Base-by-base conservation (phyloP, 2,113 vertebrate genomes). In the Elaphurus davidianus region DNA sequence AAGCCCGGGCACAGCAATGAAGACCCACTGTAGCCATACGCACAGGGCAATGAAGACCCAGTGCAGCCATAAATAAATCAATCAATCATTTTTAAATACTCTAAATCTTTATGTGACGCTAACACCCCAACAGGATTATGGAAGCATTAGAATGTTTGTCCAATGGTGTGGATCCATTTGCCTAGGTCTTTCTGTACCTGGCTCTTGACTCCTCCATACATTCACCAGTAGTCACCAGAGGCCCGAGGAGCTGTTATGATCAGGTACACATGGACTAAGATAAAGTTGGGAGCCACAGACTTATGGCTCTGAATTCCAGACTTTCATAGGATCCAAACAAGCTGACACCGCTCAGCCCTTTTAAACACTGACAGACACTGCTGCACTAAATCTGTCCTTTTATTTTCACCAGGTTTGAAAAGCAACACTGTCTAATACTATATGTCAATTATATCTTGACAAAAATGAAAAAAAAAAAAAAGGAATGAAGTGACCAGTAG, bases 201-300 rank as follows among this genome's bases (percentile, higher is more conserved):
- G 11, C 43, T n/a, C 13, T 55, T 25, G 10, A 30, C 3, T 54
- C 94, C 23, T 13, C 11, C 52, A 78, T 62, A 47, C 4, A 19
- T 15, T 92, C 76, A 60, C 10, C 36, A 67, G 5, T 10, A 52
- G 28, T 43, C 43, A 60, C 43, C 6, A 36, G 12, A 19, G 15
- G 0, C 11, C 14, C 43, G 3, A 60, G n/a, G 2, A 47, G 2
- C 5, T 0, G 17, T 81, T 33, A 7, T 36, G 36, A 62, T 3
- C 14, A 54, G 54, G n/a, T 33, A 9, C 2, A 30, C 0, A 0
- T 45, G 25, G 23, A 17, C 27, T 33, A 13, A 8, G 33, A 30
- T 14, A 87, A 2, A 11, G 1, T 5, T 33, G 4, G 17, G 14
- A 33, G 6, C 52, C 43, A 3, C 2, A 50, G 28, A 83, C 10